phyloP scores from a whole-genome alignment of 2,888 invertebrate species.

The Papilio elwesi region DNA sequence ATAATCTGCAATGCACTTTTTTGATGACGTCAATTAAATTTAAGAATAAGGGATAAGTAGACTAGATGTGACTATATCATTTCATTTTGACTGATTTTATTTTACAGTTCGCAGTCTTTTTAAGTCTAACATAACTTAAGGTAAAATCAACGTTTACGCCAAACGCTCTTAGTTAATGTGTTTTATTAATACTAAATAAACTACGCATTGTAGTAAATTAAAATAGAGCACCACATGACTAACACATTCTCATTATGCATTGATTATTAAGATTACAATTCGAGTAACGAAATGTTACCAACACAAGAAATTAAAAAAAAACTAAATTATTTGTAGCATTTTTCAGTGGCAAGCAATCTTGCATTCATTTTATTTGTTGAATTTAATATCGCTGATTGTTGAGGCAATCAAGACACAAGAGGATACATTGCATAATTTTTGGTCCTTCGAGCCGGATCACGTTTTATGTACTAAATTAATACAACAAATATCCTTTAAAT shows the following conservation, averaged over 20 bases:
- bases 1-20: too few relatives aligned
- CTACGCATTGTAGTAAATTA: not conserved
- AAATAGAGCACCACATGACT: constrained; percentile 1
- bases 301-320: not conserved
- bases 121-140: not conserved
- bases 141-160: too few relatives aligned
- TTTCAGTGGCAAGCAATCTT: not conserved
- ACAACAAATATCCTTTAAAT: not conserved
- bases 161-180: not conserved
- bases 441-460: constrained; percentile 13
- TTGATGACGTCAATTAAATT: not conserved
- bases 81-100: not conserved
- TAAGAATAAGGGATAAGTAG: not conserved
- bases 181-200: too few relatives aligned
- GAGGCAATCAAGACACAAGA: not conserved
- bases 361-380: too few relatives aligned
- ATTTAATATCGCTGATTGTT: too few relatives aligned
- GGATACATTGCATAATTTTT: not conserved
- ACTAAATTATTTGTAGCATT: not conserved
- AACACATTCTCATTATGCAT: not conserved
- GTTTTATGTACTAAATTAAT: not conserved
- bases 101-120: not conserved
- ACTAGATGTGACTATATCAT: not conserved
- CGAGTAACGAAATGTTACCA: not conserved
- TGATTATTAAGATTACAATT: not conserved